Conservation (phyloP, 2,113 vertebrate genomes). For the Callionymus lyra region DNA sequence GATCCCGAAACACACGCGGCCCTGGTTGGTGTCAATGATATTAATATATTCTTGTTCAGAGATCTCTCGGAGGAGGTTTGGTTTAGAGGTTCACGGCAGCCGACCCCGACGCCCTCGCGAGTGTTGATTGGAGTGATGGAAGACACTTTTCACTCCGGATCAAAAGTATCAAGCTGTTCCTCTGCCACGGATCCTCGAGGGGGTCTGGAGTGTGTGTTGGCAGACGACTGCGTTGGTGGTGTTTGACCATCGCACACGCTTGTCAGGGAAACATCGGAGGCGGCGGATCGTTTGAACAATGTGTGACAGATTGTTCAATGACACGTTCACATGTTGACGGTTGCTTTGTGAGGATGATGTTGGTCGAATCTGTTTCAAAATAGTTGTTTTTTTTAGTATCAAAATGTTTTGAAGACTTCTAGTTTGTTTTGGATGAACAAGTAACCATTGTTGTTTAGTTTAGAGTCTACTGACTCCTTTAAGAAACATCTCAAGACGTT, state of each 20-base stretch:
- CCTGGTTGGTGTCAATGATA: constrained; percentile 41
- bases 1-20: constrained; percentile 36
- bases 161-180: constrained; percentile 17
- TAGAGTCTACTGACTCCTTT: too few species aligned
- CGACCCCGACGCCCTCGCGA: constrained; percentile 11
- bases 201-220: constrained; percentile 29
- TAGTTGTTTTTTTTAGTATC: too few species aligned
- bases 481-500: too few species aligned
- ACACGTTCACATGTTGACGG: constrained; percentile 29
- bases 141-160: constrained; percentile 4
- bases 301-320: constrained; percentile 21
- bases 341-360: constrained; percentile 1
- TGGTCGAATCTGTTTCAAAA: too few species aligned
- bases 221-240: constrained; percentile 10
- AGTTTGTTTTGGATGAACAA: too few species aligned
- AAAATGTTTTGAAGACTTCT: too few species aligned
- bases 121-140: constrained; percentile 35
- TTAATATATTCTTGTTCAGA: constrained; percentile 24
- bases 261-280: constrained; percentile 17
- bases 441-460: too few species aligned
- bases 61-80: too few species aligned
- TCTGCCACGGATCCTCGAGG: constrained; percentile 28
- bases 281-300: constrained; percentile 21
- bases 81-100: too few species aligned
- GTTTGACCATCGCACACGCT: constrained; percentile 26